These are phyloP conservation scores for Gorsachius magnificus DNA, from an alignment of 2,797 vertebrate species.

Conservation along the genomic window DNA sequence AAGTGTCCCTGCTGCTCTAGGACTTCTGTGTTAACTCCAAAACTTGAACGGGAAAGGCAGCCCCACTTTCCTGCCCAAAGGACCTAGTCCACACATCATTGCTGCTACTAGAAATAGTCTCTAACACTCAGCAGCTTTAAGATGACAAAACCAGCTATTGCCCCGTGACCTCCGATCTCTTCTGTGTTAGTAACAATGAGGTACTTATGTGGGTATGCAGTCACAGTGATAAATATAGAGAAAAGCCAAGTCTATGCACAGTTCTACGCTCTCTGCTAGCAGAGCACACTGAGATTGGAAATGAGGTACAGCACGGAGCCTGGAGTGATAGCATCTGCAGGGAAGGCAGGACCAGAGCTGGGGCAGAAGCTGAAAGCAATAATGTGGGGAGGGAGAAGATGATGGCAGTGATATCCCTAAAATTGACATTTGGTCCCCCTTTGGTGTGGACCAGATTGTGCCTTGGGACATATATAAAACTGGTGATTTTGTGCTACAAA, in stretches of 20 bases:
- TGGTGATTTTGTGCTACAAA: background rate
- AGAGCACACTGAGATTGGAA: accelerated
- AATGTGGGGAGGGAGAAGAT: background rate
- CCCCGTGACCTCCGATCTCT: accelerated
- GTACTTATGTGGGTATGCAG: background rate
- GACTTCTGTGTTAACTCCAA: background rate
- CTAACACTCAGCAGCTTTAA: background rate
- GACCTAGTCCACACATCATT: background rate
- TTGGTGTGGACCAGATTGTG: background rate
- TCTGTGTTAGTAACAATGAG: background rate
- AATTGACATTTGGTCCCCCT: background rate
- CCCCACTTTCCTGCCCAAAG: background rate
- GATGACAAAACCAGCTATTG: background rate
- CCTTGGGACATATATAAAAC: background rate
- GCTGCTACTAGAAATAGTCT: background rate
- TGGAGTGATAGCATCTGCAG: background rate
- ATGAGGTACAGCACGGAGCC: accelerated
- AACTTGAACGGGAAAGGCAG: background rate
- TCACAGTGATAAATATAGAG: background rate
- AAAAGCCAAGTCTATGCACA: background rate
- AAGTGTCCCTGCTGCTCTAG: background rate
- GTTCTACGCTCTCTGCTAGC: background rate
- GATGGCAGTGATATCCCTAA: background rate
- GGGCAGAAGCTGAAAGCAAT: background rate
- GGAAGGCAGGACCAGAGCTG: background rate